Evolutionary conservation across 1,140 invertebrate genomes (phyloP), one percentile per base, ranked within the genome.

Genomic region (Monochamus saltuarius): DNA sequence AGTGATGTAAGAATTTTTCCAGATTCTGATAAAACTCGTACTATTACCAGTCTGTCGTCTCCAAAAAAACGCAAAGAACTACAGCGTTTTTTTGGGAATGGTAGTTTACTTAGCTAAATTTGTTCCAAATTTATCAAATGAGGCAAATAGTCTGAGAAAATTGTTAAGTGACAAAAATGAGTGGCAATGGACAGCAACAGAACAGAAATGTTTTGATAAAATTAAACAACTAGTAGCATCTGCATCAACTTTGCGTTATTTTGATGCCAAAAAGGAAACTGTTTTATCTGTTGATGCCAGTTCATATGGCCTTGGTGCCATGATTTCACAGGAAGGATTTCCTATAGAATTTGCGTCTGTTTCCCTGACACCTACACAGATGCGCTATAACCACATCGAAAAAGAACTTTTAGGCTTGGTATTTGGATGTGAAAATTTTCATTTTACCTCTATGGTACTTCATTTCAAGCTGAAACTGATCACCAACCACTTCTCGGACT

Each of bases 221-320:
- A 42, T 55, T 11, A 55, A 55, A 16, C 36, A 46, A 43, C 37
- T 46, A 9, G 17, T 47, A 8, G 40, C 54, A 11, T 51, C 49
- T 22, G 8, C 49, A 14, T n/a, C 46, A 14, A 19, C 17, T 2
- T 19, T 49, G 22, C 10, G n/a, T 13, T 51, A 51, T 37, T 51
- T 22, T 61, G 75, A 82, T 46, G 65, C 73, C 14, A 56, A 65
- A 6, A 62, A 68, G 46, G 58, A 69, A 29, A 50, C 82, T 2
- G 59, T 75, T 9, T 36, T 83, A 13, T 68, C 78, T 10, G 76
- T 75, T 14, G 82, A 85, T 71, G 79, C 80, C 9, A 79, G 74
- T 29, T 52, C 70, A 0, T 75, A 75, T 64, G 81, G 79, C 7
- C 64, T 84, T 1, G 79, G 80, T 0, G 76, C 75, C 4, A 73